Percentiles rank a stretch among this genome's conserved stretches.
These are phyloP conservation scores for Philaethria dido DNA, from an alignment of 2,888 invertebrate species.

Conservation along the genomic window DNA sequence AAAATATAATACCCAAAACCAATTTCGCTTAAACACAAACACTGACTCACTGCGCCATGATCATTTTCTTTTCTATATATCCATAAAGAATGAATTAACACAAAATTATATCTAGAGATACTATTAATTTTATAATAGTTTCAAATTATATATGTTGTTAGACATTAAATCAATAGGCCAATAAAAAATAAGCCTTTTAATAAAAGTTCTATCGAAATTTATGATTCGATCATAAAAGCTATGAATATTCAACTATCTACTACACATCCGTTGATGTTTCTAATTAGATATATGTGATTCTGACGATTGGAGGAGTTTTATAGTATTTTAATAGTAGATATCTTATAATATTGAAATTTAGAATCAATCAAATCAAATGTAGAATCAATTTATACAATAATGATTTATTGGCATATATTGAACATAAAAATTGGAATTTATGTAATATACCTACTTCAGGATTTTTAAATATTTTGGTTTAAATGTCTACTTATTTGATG, in stretches of 20 bases:
- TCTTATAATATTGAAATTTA: conserved; percentile 10
- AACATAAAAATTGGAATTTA: too few relatives aligned
- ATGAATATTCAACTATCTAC: conserved; percentile 27
- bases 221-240: neutral
- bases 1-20: too few relatives aligned
- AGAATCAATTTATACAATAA: neutral
- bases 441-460: too few relatives aligned
- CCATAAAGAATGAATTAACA: neutral
- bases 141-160: neutral
- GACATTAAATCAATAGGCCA: neutral
- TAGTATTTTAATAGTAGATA: conserved; percentile 12
- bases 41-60: too few relatives aligned
- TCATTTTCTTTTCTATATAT: too few relatives aligned
- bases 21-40: too few relatives aligned
- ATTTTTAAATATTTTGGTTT: too few relatives aligned
- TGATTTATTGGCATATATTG: neutral
- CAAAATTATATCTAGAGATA: neutral
- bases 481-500: too few relatives aligned
- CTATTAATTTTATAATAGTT: neutral
- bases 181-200: too few relatives aligned
- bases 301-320: neutral
- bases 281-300: conserved; percentile 9
- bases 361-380: too few relatives aligned
- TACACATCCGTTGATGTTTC: conserved; percentile 16
- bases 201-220: conserved; percentile 18